Conservation (phyloP, 2,888 invertebrate species). For the Drosophila glabriapex region DNA sequence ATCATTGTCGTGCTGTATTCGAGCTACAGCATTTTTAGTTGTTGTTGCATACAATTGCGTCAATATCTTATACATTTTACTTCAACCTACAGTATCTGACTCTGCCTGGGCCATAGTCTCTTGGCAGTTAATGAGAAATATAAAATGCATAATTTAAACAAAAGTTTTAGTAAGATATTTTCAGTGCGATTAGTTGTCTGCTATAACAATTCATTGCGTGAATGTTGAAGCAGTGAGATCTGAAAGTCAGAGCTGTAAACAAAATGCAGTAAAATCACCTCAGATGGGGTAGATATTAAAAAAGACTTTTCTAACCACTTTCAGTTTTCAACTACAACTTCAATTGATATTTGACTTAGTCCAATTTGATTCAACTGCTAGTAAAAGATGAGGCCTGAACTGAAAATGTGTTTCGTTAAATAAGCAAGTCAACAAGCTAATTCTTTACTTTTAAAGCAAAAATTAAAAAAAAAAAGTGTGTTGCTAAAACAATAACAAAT, state of each 20-base stretch:
- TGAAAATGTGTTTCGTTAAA: conserved; percentile 7
- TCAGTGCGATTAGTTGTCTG: conserved; percentile 18
- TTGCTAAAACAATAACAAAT: conserved; percentile 56
- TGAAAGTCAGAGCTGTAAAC: conserved; percentile 5
- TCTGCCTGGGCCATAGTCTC: conserved; percentile 1
- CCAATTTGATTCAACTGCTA: conserved; percentile 4
- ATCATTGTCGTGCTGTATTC: not conserved
- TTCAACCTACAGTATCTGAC: conserved; percentile 10
- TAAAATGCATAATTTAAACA: conserved; percentile 40
- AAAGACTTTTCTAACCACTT: not conserved
- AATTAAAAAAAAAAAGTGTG: conserved; percentile 46
- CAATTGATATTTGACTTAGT: not conserved
- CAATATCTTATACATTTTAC: conserved; percentile 36
- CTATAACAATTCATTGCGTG: conserved; percentile 2
- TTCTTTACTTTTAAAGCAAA: conserved; percentile 60
- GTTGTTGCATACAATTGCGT: conserved; percentile 63
- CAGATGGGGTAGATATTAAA: not conserved
- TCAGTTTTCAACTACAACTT: conserved; percentile 3
- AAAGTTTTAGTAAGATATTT: conserved; percentile 53
- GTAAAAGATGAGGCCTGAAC: not conserved
- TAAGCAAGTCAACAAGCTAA: conserved; percentile 62
- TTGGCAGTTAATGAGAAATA: conserved; percentile 31
- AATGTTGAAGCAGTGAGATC: conserved; percentile 3
- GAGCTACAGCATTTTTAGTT: not conserved
- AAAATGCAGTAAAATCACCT: not conserved